phyloP scores from a whole-genome alignment of 2,888 invertebrate species.

The Apamea monoglypha region DNA sequence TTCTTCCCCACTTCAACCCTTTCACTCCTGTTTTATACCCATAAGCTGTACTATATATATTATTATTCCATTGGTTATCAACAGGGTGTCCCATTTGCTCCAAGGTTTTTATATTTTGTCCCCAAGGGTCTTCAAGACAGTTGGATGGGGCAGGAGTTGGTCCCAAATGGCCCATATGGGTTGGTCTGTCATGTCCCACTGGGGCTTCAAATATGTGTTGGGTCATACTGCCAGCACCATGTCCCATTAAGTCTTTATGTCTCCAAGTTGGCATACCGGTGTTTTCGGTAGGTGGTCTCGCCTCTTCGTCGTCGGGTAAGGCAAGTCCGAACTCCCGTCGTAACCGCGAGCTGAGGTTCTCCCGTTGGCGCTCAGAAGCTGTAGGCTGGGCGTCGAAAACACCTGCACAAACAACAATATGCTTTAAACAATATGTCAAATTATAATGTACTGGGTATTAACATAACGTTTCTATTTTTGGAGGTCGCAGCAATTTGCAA shows the following conservation, averaged over 20 bases:
- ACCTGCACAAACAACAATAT: conserved; percentile 80
- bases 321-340: conserved; percentile 95
- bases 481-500: background rate
- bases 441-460: conserved; percentile 7
- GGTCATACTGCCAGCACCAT: conserved; percentile 24
- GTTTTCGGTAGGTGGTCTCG: conserved; percentile 87
- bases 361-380: conserved; percentile 95
- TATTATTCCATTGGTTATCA: conserved; percentile 58
- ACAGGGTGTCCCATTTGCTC: conserved; percentile 49
- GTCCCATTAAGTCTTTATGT: conserved; percentile 46
- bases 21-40: conserved; percentile 48
- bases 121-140: conserved; percentile 49
- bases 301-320: conserved; percentile 92
- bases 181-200: conserved; percentile 17
- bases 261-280: conserved; percentile 68
- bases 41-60: conserved; percentile 51
- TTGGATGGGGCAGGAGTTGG: conserved; percentile 20
- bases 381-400: conserved; percentile 96
- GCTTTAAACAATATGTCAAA: conserved; percentile 37
- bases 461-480: conserved; percentile 1
- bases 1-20: conserved; percentile 59
- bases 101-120: conserved; percentile 39
- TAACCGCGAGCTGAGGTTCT: conserved; percentile 96
- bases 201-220: conserved; percentile 18
- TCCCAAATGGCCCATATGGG: conserved; percentile 1